phyloP scores from a whole-genome alignment of 2,888 invertebrate genomes.

The Acanthosepion pharaonis region DNA sequence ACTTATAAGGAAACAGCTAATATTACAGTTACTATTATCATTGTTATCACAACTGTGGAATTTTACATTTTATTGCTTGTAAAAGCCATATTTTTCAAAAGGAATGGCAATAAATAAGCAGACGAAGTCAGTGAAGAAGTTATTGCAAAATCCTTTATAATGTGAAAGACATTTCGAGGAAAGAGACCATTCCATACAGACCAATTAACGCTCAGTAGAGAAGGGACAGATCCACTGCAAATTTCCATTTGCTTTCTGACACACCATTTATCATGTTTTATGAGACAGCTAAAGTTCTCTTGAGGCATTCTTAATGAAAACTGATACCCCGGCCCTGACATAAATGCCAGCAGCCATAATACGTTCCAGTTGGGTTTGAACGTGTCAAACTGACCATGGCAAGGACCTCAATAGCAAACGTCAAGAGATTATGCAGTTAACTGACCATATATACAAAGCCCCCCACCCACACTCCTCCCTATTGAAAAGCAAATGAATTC shows the following conservation, averaged over 20 bases:
- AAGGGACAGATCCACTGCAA: not conserved
- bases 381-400: constrained; percentile 12
- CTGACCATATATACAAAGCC: not conserved
- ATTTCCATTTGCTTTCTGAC: not conserved
- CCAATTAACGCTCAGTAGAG: not conserved
- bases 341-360: not conserved
- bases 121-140: not conserved
- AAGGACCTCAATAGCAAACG: not conserved
- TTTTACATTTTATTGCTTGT: not conserved
- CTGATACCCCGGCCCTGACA: not conserved
- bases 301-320: not conserved
- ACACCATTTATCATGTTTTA: not conserved
- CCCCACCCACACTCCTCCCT: not conserved
- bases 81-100: not conserved
- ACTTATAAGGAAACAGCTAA: too few relatives aligned
- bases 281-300: not conserved
- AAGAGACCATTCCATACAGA: not conserved
- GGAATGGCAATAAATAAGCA: not conserved
- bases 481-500: not conserved
- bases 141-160: not conserved
- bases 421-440: not conserved
- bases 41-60: not conserved
- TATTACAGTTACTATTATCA: not conserved
- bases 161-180: not conserved
- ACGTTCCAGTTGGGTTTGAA: not conserved